These are phyloP conservation scores for Dicrostonyx torquatus DNA, from an alignment of 2,797 vertebrate genomes.

Conservation along the genomic window DNA sequence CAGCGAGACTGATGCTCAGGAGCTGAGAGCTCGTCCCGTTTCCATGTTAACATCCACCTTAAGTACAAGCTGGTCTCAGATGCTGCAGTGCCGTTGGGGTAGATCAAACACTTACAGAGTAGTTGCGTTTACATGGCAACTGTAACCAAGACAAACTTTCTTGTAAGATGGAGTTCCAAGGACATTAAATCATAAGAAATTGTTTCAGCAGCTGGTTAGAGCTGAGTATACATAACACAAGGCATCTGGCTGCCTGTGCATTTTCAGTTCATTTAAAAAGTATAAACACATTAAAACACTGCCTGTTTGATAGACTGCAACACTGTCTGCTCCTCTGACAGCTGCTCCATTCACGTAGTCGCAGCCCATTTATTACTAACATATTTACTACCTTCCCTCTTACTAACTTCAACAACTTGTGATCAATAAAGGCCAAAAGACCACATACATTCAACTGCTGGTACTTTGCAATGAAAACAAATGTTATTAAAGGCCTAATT, in stretches of 20 bases:
- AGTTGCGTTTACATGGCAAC: conserved; percentile 73
- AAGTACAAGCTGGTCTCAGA: neutral
- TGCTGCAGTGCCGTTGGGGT: conserved; percentile 45
- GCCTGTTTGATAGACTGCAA: conserved; percentile 76
- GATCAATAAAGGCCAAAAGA: neutral
- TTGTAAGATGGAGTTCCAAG: conserved; percentile 76
- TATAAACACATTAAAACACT: conserved; percentile 81
- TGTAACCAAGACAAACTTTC: conserved; percentile 78
- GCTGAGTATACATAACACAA: conserved; percentile 66
- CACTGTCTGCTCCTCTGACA: conserved; percentile 57
- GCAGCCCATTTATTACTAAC: neutral
- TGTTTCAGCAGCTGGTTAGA: conserved; percentile 84
- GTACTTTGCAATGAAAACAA: neutral
- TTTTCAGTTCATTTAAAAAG: conserved; percentile 84
- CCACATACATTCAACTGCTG: neutral
- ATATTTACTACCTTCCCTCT: conserved; percentile 18
- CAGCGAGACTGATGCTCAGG: neutral
- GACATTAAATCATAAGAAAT: conserved; percentile 81
- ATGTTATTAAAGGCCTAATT: neutral
- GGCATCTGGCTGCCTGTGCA: conserved; percentile 84
- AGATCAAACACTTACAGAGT: conserved; percentile 49
- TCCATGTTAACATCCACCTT: conserved; percentile 57
- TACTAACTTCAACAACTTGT: conserved; percentile 29
- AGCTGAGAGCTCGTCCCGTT: neutral
- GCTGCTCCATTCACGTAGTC: neutral